Conservation (phyloP, 2,797 vertebrate species). For the Argentina silus region DNA sequence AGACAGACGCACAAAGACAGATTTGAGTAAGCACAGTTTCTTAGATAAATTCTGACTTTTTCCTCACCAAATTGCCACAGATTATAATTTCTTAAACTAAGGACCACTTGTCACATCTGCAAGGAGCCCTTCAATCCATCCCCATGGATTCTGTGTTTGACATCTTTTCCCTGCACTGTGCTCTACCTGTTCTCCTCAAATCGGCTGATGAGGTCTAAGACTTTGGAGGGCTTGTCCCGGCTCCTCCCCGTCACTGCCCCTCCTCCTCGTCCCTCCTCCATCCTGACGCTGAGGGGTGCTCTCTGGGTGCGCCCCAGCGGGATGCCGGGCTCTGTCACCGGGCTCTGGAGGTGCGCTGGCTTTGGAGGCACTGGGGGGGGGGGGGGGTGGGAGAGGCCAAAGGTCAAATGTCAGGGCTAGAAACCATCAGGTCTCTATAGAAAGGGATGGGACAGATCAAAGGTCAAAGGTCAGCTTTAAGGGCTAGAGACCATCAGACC, state of each 20-base stretch:
- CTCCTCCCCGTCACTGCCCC: conserved; percentile 42
- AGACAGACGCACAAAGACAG: conserved; percentile 13
- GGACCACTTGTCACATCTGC: neutral
- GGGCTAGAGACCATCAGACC: neutral
- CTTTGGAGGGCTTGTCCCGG: conserved; percentile 70
- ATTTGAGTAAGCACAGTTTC: conserved; percentile 8
- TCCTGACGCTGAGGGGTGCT: conserved; percentile 42
- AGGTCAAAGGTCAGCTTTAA: conserved; percentile 3
- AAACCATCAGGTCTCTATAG: neutral
- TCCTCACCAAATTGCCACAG: neutral
- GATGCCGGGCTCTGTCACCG: conserved; percentile 61
- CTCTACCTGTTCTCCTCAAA: conserved; percentile 81
- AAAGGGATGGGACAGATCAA: neutral
- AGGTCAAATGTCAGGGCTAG: neutral
- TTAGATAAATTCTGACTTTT: conserved; percentile 22
- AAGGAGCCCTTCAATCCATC: neutral
- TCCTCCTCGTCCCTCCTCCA: conserved; percentile 68
- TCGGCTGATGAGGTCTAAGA: conserved; percentile 80
- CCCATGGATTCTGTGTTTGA: neutral
- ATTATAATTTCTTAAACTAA: neutral
- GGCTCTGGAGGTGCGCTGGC: conserved; percentile 76
- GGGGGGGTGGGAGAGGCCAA: conserved; percentile 2
- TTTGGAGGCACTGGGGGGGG: conserved; percentile 78
- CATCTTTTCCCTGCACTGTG: neutral
- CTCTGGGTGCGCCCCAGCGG: conserved; percentile 49